Evolutionary conservation across 1,140 invertebrate genomes (phyloP), one percentile per base, ranked within the genome.

Genomic region (Phthorimaea operculella): DNA sequence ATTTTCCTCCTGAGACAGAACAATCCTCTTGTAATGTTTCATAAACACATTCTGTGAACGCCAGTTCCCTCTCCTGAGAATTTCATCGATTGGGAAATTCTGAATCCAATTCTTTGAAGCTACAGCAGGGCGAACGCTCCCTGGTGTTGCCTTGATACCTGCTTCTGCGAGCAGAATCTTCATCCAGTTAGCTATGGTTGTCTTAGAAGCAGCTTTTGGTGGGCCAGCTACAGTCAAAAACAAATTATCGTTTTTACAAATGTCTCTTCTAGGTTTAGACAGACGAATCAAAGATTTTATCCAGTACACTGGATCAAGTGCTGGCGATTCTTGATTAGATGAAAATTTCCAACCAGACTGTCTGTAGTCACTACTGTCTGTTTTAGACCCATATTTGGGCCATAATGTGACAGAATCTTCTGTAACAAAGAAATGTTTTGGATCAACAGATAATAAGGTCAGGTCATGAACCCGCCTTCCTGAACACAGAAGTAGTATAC

Each of bases 81-180:
- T 52, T n/a, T 52, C 51, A 21, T 52, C 51, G 8, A 52, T 14
- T 14, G 28, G 28, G 16, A 12, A 52, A 17, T 52, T 52, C 28
- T 52, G 28, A 9, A 52, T 33, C 51, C 51, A 52, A 33, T 52
- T 33, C 14, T 34, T 33, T n/a, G 51, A 52, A 28, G 51, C 28
- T 15, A 52, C 51, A 52, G 51, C 51, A 9, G 51, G 34, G 4
- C 28, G 28, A 15, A 52, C 2, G 16, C 48, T 50, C 11, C 48
- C 48, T 50, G 48, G 48, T 12, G 48, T 50, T 50, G 48, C 48
- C 14, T 50, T 50, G 11, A 50, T 50, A 16, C 21, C 21, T 50
- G 48, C 48, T 16, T 50, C 21, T 11, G 16, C 48, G 4, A 50
- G 16, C 11, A 50, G 48, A 18, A 33, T 50, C 21, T 50, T 50